Evolutionary conservation across 2,797 vertebrate species (phyloP).

Genomic region (Decapterus maruadsi): DNA sequence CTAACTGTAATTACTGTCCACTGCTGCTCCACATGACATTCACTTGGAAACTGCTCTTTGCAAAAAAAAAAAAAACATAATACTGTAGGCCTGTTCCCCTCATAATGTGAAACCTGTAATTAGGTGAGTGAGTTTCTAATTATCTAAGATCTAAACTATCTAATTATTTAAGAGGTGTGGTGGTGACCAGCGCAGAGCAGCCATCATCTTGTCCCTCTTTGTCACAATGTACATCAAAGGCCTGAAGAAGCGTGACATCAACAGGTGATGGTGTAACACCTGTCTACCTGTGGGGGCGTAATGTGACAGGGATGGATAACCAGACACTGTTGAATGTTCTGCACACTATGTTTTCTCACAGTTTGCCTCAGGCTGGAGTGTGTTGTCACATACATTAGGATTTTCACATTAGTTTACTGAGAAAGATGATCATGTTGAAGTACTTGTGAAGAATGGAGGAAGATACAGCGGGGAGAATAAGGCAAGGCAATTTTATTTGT

Average conservation of each 20-base stretch:
- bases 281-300: slow-evolving; percentile 18
- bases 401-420: slow-evolving; percentile 18
- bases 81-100: background rate
- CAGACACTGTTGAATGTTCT: slow-evolving; percentile 11
- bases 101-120: slow-evolving; percentile 19
- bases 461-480: too few relatives aligned
- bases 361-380: slow-evolving; percentile 6
- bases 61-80: background rate
- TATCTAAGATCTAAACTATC: too few relatives aligned
- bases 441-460: too few relatives aligned
- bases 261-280: slow-evolving; percentile 22
- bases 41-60: slow-evolving; percentile 1
- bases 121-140: background rate
- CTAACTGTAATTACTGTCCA: background rate
- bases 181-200: background rate
- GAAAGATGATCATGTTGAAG: background rate
- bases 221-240: slow-evolving; percentile 7
- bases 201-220: background rate
- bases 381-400: background rate
- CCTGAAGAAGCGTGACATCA: background rate
- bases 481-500: too few relatives aligned
- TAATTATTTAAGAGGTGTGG: slow-evolving; percentile 17
- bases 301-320: slow-evolving; percentile 39
- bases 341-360: slow-evolving; percentile 9
- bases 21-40: background rate